Percentiles rank a stretch among this genome's conserved stretches.
These are phyloP conservation scores for Asbolus verrucosus DNA, from an alignment of 1,140 invertebrate species.

Conservation along the genomic window DNA sequence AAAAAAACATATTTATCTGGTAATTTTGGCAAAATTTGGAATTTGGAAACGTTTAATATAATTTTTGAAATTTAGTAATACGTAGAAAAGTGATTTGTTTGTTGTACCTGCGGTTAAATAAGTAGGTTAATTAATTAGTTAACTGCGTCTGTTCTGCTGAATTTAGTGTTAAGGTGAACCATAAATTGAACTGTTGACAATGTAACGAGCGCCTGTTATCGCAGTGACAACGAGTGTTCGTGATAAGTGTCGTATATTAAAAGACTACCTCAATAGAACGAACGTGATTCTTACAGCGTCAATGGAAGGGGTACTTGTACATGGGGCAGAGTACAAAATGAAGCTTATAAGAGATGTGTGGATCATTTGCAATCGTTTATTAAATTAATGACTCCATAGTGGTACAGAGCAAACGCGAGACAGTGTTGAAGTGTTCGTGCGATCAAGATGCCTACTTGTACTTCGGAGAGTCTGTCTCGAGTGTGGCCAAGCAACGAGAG, in stretches of 20 bases:
- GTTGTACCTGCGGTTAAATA: too few relatives aligned
- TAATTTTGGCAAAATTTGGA: too few relatives aligned
- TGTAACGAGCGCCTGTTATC: too few relatives aligned
- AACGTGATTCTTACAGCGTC: slow-evolving; percentile 16
- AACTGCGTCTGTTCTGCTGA: too few relatives aligned
- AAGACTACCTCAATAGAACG: slow-evolving; percentile 56
- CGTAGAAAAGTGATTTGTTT: too few relatives aligned
- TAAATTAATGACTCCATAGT: slow-evolving; percentile 38
- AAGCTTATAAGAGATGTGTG: slow-evolving; percentile 47
- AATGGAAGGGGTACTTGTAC: slow-evolving; percentile 43
- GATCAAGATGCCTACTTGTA: slow-evolving; percentile 73
- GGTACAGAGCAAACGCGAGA: slow-evolving; percentile 6
- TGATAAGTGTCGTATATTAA: slow-evolving; percentile 22
- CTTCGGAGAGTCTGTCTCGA: slow-evolving; percentile 70
- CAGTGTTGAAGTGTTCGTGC: slow-evolving; percentile 13
- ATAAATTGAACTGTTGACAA: too few relatives aligned
- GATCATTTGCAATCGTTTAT: slow-evolving; percentile 26
- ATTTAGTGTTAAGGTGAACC: too few relatives aligned
- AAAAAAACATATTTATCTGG: too few relatives aligned
- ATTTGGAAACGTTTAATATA: too few relatives aligned
- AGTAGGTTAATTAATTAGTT: too few relatives aligned
- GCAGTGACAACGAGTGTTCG: neutral
- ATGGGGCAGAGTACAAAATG: slow-evolving; percentile 49
- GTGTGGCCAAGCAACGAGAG: slow-evolving; percentile 67
- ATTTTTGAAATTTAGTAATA: too few relatives aligned